phyloP scores from a whole-genome alignment of 2,888 invertebrate species.

The Poecilobothrus nobilitatus region DNA sequence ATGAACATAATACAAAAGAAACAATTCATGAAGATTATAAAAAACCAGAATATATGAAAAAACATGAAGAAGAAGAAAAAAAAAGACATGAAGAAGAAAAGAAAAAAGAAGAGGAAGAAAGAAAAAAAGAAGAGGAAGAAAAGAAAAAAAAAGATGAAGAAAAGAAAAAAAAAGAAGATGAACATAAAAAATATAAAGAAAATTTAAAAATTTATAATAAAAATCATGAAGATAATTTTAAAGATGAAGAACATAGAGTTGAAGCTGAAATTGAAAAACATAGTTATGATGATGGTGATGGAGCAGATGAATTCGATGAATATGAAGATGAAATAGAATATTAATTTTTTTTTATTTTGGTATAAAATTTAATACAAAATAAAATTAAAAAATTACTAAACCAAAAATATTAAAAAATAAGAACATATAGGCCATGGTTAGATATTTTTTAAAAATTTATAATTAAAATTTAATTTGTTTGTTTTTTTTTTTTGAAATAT shows the following conservation, averaged over 20 bases:
- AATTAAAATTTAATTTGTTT: too few relatives aligned
- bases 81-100: not conserved
- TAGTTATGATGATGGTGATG: not conserved
- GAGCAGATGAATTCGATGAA: not conserved
- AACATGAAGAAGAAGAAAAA: not conserved
- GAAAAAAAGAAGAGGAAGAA: not conserved
- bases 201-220: not conserved
- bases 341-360: not conserved
- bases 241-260: not conserved
- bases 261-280: not conserved
- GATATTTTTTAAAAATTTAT: too few relatives aligned
- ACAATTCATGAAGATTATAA: not conserved
- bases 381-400: too few relatives aligned
- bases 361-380: too few relatives aligned
- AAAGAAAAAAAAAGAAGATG: not conserved
- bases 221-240: not conserved
- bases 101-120: not conserved
- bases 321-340: not conserved
- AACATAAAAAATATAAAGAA: too few relatives aligned
- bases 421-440: too few relatives aligned
- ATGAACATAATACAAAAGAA: not conserved
- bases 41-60: not conserved
- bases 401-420: too few relatives aligned
- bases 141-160: not conserved
- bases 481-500: too few relatives aligned